These are phyloP conservation scores for Empidonax traillii DNA, from an alignment of 2,113 vertebrate genomes.

Conservation along the genomic window DNA sequence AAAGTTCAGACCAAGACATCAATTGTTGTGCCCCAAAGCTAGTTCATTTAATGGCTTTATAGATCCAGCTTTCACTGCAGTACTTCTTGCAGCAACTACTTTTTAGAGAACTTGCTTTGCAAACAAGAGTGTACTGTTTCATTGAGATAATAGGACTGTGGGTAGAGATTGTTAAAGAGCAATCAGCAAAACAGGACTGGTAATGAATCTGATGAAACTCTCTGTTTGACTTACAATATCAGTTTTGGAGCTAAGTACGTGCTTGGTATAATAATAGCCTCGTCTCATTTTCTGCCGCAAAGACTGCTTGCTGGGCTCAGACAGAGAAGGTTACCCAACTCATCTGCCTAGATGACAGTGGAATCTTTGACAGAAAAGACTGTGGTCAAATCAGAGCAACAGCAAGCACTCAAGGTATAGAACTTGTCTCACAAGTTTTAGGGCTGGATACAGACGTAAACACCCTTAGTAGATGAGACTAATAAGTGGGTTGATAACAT, in stretches of 20 bases:
- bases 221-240: constrained; percentile 62
- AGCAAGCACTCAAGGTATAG: neutral
- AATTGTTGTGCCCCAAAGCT: constrained; percentile 19
- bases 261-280: constrained; percentile 43
- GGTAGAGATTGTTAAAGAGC: constrained; percentile 57
- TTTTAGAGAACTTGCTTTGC: constrained; percentile 58
- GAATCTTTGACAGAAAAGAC: neutral
- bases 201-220: constrained; percentile 67
- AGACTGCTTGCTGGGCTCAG: neutral
- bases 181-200: constrained; percentile 62
- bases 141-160: constrained; percentile 58
- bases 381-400: neutral
- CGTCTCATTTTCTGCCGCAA: constrained; percentile 30
- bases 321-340: neutral
- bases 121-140: constrained; percentile 58
- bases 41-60: constrained; percentile 32
- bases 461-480: neutral
- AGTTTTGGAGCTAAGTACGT: constrained; percentile 40
- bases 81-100: constrained; percentile 31
- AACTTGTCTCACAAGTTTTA: neutral
- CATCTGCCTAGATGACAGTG: neutral
- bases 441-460: neutral
- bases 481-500: neutral
- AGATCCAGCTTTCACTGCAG: constrained; percentile 25
- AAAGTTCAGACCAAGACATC: neutral